These are phyloP conservation scores for Thaumetopoea pityocampa DNA, from an alignment of 1,140 invertebrate genomes.

Conservation along the genomic window DNA sequence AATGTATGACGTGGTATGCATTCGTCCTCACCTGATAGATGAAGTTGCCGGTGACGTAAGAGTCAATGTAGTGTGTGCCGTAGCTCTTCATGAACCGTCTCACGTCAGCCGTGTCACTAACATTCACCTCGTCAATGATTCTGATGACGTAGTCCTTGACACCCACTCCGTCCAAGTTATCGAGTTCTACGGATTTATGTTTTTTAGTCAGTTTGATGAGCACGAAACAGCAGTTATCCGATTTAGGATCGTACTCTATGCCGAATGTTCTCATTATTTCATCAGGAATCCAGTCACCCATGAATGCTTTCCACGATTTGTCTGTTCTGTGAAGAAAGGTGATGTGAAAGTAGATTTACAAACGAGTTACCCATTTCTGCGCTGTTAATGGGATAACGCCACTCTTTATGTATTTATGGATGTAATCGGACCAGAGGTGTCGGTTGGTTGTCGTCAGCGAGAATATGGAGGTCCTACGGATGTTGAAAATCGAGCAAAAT, in stretches of 20 bases:
- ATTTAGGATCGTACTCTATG: constrained; percentile 80
- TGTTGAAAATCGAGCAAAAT: too few species aligned
- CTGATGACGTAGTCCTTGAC: constrained; percentile 78
- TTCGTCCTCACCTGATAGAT: constrained; percentile 83
- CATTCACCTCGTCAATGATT: constrained; percentile 78
- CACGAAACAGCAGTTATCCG: constrained; percentile 83
- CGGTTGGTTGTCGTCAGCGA: too few species aligned
- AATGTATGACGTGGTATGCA: too few species aligned
- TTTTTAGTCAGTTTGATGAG: constrained; percentile 81
- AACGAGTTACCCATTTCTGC: too few species aligned
- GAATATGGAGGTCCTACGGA: too few species aligned
- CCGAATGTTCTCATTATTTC: constrained; percentile 82
- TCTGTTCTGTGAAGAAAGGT: constrained; percentile 74
- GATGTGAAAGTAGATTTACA: too few species aligned
- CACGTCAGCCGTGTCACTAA: constrained; percentile 80
- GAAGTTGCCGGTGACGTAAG: constrained; percentile 85
- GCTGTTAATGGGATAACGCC: too few species aligned
- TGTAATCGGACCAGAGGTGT: too few species aligned
- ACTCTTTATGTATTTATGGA: too few species aligned
- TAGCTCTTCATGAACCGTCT: constrained; percentile 83
- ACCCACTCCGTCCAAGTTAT: constrained; percentile 66
- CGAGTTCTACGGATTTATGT: constrained; percentile 76
- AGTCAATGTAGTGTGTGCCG: constrained; percentile 86
- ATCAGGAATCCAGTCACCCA: constrained; percentile 81
- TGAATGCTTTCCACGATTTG: constrained; percentile 85